Base-by-base conservation (phyloP, 2,113 vertebrate species). In the Epinephelus fuscoguttatus region DNA sequence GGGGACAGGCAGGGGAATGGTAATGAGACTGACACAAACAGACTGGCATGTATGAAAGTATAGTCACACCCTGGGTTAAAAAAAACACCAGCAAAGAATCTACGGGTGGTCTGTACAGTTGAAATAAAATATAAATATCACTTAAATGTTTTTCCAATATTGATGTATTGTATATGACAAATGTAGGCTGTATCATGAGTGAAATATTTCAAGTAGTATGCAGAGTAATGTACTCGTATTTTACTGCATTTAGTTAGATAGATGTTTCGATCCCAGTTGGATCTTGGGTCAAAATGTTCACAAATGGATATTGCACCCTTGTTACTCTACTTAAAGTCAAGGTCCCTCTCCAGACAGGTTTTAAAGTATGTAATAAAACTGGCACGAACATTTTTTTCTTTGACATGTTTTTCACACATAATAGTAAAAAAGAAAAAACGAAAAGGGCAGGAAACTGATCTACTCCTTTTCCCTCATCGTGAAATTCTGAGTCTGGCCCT, bases 1-100 rank as follows among this genome's bases (percentile, higher is more conserved):
- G 40, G 84, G 77, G 87, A 77, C 76, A 82, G 80, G 62, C 33
- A 56, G 49, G 69, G 74, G 70, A 86, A 83, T 68, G 63, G 70
- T 82, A 90, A 89, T 88, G 80, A 89, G 75, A 57, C 81, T 13
- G 33, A 82, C 64, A 75, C 59, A 93, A 75, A 87, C 76, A 82
- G 47, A 75, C 61, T 82, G 84, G 81, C 87, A 67, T 21, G 61
- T 53, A 67, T 62, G 47, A 67, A 88, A 61, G 30, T 64, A 75
- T 68, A 56, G 69, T 59, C 79, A 85, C 82, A 84, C 80, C 84
- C 90, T 63, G 1, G 82, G 25, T 49, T 23, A 60, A 67, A 80
- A 37, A 76, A 71, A 66, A 57, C 40, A 49, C 23, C 8, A 66
- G 2, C 1, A 66, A 30, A 82, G 8, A 37, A 81, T 30, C 0